Evolutionary conservation across 2,113 vertebrate genomes (phyloP).

Genomic region (Catharus fuscescens): DNA sequence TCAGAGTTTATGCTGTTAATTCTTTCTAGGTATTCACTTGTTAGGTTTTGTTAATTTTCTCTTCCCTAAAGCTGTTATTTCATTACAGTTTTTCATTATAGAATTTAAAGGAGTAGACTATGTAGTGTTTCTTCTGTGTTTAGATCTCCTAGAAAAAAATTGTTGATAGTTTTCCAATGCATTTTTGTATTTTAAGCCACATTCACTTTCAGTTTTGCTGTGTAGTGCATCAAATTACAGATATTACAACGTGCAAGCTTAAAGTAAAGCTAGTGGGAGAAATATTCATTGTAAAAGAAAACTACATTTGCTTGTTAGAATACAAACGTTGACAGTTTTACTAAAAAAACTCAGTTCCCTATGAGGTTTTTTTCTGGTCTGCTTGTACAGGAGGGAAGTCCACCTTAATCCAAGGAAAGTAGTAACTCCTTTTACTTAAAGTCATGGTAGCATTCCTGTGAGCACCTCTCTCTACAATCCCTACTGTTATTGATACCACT

Average conservation of each 20-base stretch:
- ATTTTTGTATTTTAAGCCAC: neutral
- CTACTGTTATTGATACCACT: neutral
- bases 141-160: neutral
- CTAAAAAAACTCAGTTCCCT: neutral
- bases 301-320: neutral
- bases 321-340: neutral
- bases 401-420: neutral
- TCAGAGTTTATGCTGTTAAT: neutral
- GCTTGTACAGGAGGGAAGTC: neutral
- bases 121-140: neutral
- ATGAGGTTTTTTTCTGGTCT: neutral
- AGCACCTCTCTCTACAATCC: neutral
- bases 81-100: neutral
- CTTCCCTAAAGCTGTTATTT: neutral
- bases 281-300: neutral
- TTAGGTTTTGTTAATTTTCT: neutral
- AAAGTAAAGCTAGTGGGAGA: neutral
- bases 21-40: neutral
- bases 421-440: neutral
- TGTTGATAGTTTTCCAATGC: neutral
- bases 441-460: neutral
- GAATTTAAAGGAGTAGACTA: neutral
- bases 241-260: neutral
- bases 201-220: neutral
- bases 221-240: neutral